phyloP scores from a whole-genome alignment of 23 tunicate genomes.

The Oikopleura vanhoeffeni region DNA sequence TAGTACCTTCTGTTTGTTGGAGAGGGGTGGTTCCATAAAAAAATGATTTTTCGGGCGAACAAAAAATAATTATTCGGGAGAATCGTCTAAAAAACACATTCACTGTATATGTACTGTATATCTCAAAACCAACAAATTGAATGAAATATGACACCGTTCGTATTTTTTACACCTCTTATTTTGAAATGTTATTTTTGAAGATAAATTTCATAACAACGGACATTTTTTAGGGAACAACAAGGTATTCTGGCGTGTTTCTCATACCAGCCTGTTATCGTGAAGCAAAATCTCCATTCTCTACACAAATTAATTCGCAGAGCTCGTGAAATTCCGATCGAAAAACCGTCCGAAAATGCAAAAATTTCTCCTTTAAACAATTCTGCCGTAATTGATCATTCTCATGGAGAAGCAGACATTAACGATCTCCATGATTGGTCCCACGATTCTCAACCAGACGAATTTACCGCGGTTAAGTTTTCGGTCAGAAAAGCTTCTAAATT shows the following conservation, averaged over 20 bases:
- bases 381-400: background rate
- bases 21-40: no score
- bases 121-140: no score
- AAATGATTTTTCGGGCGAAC: no score
- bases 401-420: background rate
- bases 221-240: background rate
- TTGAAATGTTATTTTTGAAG: no score
- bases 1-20: no score
- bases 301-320: background rate
- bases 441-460: background rate
- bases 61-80: no score
- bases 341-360: background rate
- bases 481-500: background rate
- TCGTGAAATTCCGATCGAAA: background rate
- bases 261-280: background rate
- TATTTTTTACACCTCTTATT: no score
- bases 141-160: no score
- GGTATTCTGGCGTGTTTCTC: slow-evolving; percentile 4
- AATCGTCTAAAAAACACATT: no score
- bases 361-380: background rate
- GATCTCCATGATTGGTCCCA: background rate
- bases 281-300: background rate
- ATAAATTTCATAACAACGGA: no score
- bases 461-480: background rate
- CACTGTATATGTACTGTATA: no score